Conservation (phyloP, 2,888 invertebrate genomes). For the Cerceris rybyensis region DNA sequence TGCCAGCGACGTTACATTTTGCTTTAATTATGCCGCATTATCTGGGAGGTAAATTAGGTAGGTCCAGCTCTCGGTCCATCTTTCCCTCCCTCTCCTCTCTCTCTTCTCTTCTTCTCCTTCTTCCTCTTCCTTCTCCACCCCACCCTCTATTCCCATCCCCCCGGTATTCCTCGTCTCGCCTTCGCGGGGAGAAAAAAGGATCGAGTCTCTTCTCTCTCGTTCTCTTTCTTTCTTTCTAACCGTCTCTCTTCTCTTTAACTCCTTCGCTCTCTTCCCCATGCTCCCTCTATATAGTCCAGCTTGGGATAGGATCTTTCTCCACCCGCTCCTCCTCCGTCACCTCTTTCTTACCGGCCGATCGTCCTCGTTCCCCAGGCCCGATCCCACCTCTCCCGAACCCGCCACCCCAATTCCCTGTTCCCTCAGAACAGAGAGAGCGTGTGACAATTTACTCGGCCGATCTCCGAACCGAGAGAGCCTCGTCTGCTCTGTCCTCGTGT, state of each 20-base stretch:
- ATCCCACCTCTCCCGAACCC: constrained; percentile 45
- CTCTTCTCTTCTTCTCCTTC: constrained; percentile 27
- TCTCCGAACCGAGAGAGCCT: constrained; percentile 68
- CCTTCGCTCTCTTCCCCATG: constrained; percentile 40
- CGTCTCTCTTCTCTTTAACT: not conserved
- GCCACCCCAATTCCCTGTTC: constrained; percentile 74
- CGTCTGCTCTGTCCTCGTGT: constrained; percentile 48
- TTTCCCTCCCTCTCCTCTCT: constrained; percentile 56
- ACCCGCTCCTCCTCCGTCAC: constrained; percentile 68
- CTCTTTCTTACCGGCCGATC: constrained; percentile 63
- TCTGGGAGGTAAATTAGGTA: constrained; percentile 82
- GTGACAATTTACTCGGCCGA: constrained; percentile 82
- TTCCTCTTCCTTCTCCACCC: constrained; percentile 36
- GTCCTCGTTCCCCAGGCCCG: constrained; percentile 34
- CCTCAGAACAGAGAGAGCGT: constrained; percentile 77
- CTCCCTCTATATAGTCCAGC: constrained; percentile 67
- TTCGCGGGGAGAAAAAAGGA: constrained; percentile 52
- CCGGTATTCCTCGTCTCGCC: constrained; percentile 50
- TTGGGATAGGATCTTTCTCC: constrained; percentile 78
- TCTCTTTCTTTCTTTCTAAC: not conserved
- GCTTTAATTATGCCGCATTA: constrained; percentile 82
- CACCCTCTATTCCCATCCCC: constrained; percentile 20
- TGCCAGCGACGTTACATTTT: constrained; percentile 82
- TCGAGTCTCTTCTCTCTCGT: constrained; percentile 15
- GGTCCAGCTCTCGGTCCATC: constrained; percentile 79